Percentiles rank a stretch among this genome's conserved stretches.
Evolutionary conservation across 2,113 vertebrate genomes (phyloP).

Genomic region (Rhinopithecus roxellana): DNA sequence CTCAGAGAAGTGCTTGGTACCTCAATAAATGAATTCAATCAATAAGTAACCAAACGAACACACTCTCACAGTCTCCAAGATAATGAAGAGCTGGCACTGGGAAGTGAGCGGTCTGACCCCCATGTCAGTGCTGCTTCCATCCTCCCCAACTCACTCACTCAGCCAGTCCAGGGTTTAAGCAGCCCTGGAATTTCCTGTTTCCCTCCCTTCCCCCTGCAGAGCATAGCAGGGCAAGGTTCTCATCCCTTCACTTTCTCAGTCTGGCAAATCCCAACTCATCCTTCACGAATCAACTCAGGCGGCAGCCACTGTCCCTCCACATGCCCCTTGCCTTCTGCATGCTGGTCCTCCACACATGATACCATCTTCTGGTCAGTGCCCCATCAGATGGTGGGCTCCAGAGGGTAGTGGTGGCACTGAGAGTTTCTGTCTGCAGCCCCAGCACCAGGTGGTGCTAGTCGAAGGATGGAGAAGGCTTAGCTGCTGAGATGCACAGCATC

Average conservation of each 20-base stretch:
- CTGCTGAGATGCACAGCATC: background rate
- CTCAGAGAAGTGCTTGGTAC: background rate
- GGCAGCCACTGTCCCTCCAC: fast-evolving
- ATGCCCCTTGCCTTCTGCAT: background rate
- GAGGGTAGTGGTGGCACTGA: background rate
- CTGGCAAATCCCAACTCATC: background rate
- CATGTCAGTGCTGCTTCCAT: background rate
- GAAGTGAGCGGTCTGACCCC: background rate
- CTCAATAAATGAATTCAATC: background rate
- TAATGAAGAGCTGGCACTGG: background rate
- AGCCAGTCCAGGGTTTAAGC: background rate
- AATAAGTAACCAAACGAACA: background rate
- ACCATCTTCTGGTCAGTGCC: background rate
- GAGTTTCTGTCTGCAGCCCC: no score
- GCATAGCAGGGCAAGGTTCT: background rate
- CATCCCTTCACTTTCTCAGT: background rate
- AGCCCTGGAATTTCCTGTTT: conserved; percentile 8
- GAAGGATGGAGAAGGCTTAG: background rate
- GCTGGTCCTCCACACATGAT: background rate
- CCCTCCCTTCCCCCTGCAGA: background rate
- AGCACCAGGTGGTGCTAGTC: no score
- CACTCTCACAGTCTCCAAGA: background rate
- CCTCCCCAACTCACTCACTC: background rate
- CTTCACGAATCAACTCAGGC: background rate
- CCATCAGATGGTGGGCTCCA: no score